phyloP scores from a whole-genome alignment of 1,140 invertebrate species.

The Micrasema longulum region DNA sequence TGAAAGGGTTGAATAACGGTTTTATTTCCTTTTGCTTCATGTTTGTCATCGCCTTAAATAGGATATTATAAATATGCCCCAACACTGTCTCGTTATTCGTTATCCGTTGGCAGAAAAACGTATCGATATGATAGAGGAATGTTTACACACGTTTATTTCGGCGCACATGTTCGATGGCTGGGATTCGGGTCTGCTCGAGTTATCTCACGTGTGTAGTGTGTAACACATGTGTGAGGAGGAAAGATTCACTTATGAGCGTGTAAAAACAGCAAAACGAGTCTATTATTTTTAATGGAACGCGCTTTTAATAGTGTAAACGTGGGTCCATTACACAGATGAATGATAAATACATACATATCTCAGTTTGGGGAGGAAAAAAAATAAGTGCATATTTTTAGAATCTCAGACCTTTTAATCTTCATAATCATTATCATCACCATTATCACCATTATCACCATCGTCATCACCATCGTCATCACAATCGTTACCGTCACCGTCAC shows the following conservation, averaged over 20 bases:
- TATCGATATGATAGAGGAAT: background rate
- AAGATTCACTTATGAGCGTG: background rate
- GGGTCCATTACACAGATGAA: background rate
- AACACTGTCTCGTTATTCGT: background rate
- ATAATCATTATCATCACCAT: too few species aligned
- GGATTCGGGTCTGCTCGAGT: too few species aligned
- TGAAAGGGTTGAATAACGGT: background rate
- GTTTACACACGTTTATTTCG: background rate
- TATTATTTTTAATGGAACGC: constrained; percentile 4
- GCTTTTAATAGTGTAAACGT: constrained; percentile 13
- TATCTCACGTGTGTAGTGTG: constrained; percentile 26
- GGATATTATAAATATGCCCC: background rate
- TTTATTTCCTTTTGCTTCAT: constrained; percentile 10
- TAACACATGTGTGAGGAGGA: constrained; percentile 10
- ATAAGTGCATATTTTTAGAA: background rate
- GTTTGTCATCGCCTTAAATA: constrained; percentile 34
- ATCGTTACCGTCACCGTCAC: too few species aligned
- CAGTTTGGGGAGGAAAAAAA: background rate
- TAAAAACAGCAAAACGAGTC: constrained; percentile 7
- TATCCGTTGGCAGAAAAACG: constrained; percentile 3
- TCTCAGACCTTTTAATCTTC: too few species aligned
- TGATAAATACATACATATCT: background rate
- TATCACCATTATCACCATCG: too few species aligned
- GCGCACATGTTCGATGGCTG: background rate
- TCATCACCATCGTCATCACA: too few species aligned